Percentiles rank a stretch among this genome's conserved stretches.
These are phyloP conservation scores for Mesoclemmys tuberculata DNA, from an alignment of 2,113 vertebrate genomes.

Conservation along the genomic window DNA sequence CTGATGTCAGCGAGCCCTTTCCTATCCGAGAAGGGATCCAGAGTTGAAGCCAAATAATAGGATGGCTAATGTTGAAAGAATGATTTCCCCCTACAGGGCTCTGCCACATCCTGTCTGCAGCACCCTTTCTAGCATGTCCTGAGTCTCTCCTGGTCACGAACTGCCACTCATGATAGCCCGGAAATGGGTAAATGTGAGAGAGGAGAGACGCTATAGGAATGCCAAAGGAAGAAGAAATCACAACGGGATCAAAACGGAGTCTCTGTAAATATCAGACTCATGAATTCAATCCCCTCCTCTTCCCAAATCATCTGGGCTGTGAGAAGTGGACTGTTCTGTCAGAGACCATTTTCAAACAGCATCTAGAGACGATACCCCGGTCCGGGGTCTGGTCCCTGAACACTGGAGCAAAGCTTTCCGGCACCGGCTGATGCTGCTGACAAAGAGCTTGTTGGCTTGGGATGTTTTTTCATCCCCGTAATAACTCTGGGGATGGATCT, in stretches of 20 bases:
- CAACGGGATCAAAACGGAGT: neutral
- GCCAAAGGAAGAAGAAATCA: neutral
- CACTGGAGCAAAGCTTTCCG: neutral
- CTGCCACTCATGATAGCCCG: neutral
- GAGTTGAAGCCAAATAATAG: no score
- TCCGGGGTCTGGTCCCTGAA: neutral
- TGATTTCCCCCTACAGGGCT: neutral
- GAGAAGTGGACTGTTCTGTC: neutral
- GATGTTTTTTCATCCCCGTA: conserved; percentile 9
- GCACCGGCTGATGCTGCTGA: neutral
- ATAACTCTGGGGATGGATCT: conserved; percentile 17
- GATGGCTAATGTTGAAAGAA: neutral
- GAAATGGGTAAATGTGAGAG: neutral
- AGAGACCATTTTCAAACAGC: neutral
- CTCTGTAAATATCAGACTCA: neutral
- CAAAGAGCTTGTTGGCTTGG: neutral
- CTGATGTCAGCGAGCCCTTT: neutral
- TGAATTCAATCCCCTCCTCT: neutral
- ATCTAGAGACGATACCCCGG: neutral
- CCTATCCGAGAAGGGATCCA: neutral
- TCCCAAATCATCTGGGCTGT: neutral
- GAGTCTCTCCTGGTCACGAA: neutral
- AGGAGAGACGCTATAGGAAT: no score
- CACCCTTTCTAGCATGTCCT: neutral
- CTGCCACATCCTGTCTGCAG: neutral